A percentile compares a stretch with the other conserved stretches of the same genome.
Conservation (phyloP, 2,113 vertebrate species). For the Nesospiza acunhae region DNA sequence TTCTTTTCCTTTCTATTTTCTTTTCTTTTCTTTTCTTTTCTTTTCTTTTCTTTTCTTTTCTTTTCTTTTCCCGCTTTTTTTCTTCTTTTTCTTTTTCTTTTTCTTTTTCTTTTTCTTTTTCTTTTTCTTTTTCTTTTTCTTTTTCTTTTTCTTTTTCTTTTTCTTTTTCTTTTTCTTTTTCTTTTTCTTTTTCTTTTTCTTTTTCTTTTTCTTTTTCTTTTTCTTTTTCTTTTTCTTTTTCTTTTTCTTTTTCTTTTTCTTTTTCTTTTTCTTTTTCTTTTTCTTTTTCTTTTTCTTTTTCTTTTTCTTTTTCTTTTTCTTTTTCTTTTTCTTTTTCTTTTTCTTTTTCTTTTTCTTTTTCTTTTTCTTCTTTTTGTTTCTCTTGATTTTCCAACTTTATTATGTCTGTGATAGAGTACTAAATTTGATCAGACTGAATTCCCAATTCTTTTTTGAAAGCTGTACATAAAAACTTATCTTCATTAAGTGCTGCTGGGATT, state of each 20-base stretch:
- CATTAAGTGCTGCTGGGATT: conserved; percentile 70
- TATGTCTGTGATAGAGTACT: conserved; percentile 38
- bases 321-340: fast-evolving
- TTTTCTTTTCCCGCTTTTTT: fast-evolving
- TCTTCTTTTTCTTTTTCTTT: fast-evolving
- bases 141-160: fast-evolving
- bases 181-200: fast-evolving
- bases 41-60: fast-evolving
- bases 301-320: fast-evolving
- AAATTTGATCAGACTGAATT: conserved; percentile 25
- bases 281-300: fast-evolving
- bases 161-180: fast-evolving
- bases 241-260: too few species aligned
- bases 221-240: fast-evolving
- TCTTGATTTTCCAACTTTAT: background rate
- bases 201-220: fast-evolving
- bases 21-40: fast-evolving
- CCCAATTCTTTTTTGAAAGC: conserved; percentile 59
- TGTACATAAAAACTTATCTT: conserved; percentile 71
- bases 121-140: too few species aligned
- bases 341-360: fast-evolving
- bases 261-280: fast-evolving
- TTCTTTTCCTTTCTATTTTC: fast-evolving
- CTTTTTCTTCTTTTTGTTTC: fast-evolving
- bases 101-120: fast-evolving